Percentiles rank a stretch among this genome's conserved stretches.
These are phyloP conservation scores for Potamilus streckersoni DNA, from an alignment of 1,140 invertebrate genomes.

Conservation along the genomic window DNA sequence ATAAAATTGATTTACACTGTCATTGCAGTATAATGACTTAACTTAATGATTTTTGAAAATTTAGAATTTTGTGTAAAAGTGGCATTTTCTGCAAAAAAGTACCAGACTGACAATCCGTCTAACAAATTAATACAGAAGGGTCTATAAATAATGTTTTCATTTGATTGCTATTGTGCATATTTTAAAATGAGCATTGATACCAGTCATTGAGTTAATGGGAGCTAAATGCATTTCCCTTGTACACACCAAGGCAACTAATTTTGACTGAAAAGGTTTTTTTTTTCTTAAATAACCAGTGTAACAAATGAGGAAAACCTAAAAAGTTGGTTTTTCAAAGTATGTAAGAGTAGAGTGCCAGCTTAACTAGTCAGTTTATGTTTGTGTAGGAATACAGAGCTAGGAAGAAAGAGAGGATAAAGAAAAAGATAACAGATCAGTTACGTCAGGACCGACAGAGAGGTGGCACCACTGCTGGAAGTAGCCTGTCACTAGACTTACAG, in stretches of 20 bases:
- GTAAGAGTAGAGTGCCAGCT: not conserved
- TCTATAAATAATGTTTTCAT: not conserved
- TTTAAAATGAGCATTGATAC: not conserved
- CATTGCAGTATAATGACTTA: no score
- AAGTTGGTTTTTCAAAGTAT: not conserved
- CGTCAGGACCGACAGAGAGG: constrained; percentile 52
- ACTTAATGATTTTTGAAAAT: no score
- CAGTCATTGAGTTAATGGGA: not conserved
- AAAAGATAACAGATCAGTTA: constrained; percentile 56
- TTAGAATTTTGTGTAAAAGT: no score
- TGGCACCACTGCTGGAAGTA: constrained; percentile 24
- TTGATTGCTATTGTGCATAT: not conserved
- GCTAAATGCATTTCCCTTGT: no score
- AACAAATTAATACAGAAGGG: not conserved
- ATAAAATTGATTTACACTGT: no score
- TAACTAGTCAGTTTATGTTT: not conserved
- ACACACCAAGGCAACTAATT: no score
- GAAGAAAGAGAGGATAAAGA: constrained; percentile 52
- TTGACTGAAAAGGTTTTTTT: no score
- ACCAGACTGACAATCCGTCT: no score
- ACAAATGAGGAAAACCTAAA: no score
- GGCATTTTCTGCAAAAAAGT: no score
- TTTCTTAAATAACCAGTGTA: no score
- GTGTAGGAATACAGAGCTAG: constrained; percentile 61
- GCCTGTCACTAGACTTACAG: constrained; percentile 48